Percentiles rank a stretch among this genome's conserved stretches.
Evolutionary conservation across 1,140 invertebrate species (phyloP).

Genomic region (Drosophila athabasca): DNA sequence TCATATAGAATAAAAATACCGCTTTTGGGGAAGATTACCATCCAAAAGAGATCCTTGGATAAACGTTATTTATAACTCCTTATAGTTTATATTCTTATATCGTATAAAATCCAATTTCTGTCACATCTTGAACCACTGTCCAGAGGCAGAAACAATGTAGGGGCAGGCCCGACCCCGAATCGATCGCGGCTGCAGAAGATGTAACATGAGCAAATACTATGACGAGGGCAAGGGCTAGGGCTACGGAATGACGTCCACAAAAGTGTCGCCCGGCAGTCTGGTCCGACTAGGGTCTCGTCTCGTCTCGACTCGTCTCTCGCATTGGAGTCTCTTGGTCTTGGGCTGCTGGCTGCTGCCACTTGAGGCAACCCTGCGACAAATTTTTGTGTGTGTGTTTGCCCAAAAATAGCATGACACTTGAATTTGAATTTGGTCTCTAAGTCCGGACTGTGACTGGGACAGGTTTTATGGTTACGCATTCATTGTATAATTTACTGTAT

Average conservation of each 20-base stretch:
- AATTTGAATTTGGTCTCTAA: constrained; percentile 59
- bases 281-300: constrained; percentile 27
- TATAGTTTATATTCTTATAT: no score
- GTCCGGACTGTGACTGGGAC: constrained; percentile 35
- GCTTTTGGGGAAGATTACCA: no score
- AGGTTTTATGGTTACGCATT: constrained; percentile 75
- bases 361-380: constrained; percentile 69
- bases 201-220: constrained; percentile 76
- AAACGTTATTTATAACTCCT: no score
- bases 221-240: constrained; percentile 25
- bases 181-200: constrained; percentile 54
- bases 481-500: constrained; percentile 72
- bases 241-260: constrained; percentile 38
- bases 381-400: constrained; percentile 51
- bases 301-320: neutral
- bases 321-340: constrained; percentile 25
- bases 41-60: no score
- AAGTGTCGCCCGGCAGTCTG: constrained; percentile 74
- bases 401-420: constrained; percentile 80
- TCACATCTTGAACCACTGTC: constrained; percentile 23
- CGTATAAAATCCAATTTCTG: neutral
- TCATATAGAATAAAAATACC: no score
- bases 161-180: constrained; percentile 5
- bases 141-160: constrained; percentile 39
- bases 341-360: constrained; percentile 44